Conservation (phyloP, 2,113 vertebrate genomes). For the Microcebus ravelobensis region DNA sequence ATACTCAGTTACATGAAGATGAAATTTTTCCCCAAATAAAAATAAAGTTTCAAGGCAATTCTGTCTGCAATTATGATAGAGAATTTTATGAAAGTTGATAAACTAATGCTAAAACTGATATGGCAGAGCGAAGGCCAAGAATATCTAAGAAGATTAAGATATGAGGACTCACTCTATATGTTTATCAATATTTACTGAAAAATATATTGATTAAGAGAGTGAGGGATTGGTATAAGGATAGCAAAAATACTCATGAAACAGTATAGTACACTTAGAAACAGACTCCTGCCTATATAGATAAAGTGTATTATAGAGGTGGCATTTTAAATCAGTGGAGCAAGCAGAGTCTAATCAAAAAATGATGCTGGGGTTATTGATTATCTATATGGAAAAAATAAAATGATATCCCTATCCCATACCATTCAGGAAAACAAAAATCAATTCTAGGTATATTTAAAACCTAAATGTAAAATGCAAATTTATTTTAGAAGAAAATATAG, state of each 20-base stretch:
- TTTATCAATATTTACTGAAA: not conserved
- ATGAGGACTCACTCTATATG: not conserved
- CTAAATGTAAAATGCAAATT: not conserved
- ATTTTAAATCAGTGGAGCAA: not conserved
- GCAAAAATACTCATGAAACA: not conserved
- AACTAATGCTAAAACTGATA: not conserved
- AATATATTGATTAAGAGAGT: not conserved
- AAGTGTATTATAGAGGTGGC: not conserved
- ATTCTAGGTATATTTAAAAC: not conserved
- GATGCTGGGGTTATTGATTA: not conserved
- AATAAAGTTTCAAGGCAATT: not conserved
- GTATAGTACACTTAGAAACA: not conserved
- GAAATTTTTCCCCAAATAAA: constrained; percentile 4
- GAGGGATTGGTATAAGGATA: not conserved
- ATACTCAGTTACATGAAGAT: not conserved
- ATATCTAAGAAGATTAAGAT: not conserved
- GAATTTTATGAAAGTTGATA: not conserved
- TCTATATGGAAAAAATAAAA: not conserved
- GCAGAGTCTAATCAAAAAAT: not conserved
- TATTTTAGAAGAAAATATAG: not conserved
- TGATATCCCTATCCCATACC: not conserved
- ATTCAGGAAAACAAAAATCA: not conserved
- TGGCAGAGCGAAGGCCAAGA: not conserved
- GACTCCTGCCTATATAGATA: not conserved
- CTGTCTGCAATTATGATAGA: not conserved